Evolutionary conservation across 2,797 vertebrate genomes (phyloP).

Genomic region (Darevskia mixta): DNA sequence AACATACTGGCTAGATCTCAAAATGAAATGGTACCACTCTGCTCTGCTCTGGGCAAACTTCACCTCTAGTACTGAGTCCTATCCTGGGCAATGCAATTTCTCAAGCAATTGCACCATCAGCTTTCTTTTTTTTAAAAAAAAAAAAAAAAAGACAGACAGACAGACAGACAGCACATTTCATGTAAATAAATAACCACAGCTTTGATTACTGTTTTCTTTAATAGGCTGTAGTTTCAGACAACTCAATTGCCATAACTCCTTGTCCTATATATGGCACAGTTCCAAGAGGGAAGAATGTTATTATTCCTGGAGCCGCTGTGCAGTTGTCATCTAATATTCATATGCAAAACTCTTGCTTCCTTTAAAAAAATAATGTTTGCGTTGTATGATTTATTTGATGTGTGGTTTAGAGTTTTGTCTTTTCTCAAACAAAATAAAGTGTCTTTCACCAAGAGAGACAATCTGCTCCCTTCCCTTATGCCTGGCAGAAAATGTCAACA

Average conservation of each 20-base stretch:
- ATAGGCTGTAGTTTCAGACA: slow-evolving; percentile 59
- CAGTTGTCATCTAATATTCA: slow-evolving; percentile 69
- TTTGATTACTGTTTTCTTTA: slow-evolving; percentile 56
- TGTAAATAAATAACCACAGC: slow-evolving; percentile 61
- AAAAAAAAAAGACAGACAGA: not conserved
- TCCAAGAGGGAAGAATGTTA: slow-evolving; percentile 54
- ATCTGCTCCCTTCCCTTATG: slow-evolving; percentile 50
- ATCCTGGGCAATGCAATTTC: too few relatives aligned
- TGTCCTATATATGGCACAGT: slow-evolving; percentile 43
- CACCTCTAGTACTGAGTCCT: too few relatives aligned
- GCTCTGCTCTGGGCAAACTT: too few relatives aligned
- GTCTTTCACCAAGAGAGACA: slow-evolving; percentile 62
- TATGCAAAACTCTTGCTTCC: slow-evolving; percentile 68
- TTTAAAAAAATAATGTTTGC: slow-evolving; percentile 66
- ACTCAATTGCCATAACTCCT: slow-evolving; percentile 58
- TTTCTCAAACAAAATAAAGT: slow-evolving; percentile 68
- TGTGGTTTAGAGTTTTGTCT: slow-evolving; percentile 65
- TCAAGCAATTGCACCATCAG: slow-evolving; percentile 21
- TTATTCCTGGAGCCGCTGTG: slow-evolving; percentile 64
- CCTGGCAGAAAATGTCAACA: slow-evolving; percentile 72
- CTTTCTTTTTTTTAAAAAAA: slow-evolving; percentile 59
- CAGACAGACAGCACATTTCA: slow-evolving; percentile 40
- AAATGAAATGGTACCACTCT: too few relatives aligned
- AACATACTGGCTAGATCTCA: too few relatives aligned
- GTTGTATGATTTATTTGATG: slow-evolving; percentile 74